A percentile compares a stretch with the other conserved stretches of the same genome.
phyloP scores from a whole-genome alignment of 2,888 invertebrate genomes.

The Eupithecia insigniata region DNA sequence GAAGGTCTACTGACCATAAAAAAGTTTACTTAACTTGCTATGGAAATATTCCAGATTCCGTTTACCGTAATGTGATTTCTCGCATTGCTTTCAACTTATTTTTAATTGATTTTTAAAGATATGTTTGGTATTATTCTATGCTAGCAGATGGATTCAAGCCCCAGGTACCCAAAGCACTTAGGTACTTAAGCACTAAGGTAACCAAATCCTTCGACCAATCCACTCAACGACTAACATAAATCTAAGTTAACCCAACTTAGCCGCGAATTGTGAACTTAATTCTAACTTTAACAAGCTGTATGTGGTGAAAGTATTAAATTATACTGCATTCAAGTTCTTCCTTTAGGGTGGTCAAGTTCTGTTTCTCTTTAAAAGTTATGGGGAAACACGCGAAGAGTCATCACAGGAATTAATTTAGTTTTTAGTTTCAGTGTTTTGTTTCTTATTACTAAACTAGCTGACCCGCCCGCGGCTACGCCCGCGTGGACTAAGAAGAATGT shows the following conservation, averaged over 20 bases:
- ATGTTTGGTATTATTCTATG: not conserved
- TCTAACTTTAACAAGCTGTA: slow-evolving; percentile 58
- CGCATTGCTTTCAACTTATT: too few species aligned
- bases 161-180: slow-evolving; percentile 21
- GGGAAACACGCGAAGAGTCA: too few species aligned
- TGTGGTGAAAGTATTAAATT: slow-evolving; percentile 37
- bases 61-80: too few species aligned
- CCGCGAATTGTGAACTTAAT: slow-evolving; percentile 65
- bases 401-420: too few species aligned
- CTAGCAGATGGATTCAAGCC: not conserved
- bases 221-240: slow-evolving; percentile 63
- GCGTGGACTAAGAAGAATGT: too few species aligned
- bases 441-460: too few species aligned
- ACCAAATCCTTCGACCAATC: slow-evolving; percentile 46
- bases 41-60: too few species aligned
- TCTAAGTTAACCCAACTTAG: slow-evolving; percentile 69
- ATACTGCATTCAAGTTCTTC: slow-evolving; percentile 11
- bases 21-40: too few species aligned
- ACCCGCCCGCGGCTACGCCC: too few species aligned
- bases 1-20: too few species aligned
- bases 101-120: too few species aligned
- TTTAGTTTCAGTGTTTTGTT: too few species aligned
- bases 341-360: not conserved
- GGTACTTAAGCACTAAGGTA: slow-evolving; percentile 20
- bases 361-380: not conserved